Conservation (phyloP, 2,797 vertebrate species). For the Euphonia xanthogaster region DNA sequence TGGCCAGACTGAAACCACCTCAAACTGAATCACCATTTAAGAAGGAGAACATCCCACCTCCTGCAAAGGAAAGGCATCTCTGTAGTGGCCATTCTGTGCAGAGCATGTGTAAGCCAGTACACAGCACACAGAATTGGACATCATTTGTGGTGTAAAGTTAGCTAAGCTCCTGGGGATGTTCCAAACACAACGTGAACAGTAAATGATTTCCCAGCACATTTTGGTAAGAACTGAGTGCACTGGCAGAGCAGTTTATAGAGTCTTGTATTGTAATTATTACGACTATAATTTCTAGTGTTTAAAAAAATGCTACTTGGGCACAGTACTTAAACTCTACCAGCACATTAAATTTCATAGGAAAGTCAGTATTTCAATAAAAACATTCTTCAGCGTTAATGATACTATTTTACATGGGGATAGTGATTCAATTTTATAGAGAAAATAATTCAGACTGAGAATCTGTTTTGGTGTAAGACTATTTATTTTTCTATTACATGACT, state of each 20-base stretch:
- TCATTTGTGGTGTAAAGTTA: not conserved
- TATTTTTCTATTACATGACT: not conserved
- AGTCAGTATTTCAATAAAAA: not conserved
- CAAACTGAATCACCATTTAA: not conserved
- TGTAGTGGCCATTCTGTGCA: not conserved
- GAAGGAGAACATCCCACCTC: not conserved
- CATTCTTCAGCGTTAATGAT: not conserved
- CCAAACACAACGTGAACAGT: not conserved
- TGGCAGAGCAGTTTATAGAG: not conserved
- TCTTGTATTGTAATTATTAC: not conserved
- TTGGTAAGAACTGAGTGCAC: not conserved
- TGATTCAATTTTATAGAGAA: not conserved
- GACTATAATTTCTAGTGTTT: not conserved
- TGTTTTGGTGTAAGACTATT: not conserved
- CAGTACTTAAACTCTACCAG: not conserved
- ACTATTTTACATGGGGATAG: not conserved
- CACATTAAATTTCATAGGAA: not conserved
- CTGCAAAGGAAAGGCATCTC: not conserved
- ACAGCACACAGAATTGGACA: not conserved
- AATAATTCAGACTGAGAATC: not conserved
- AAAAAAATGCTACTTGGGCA: not conserved
- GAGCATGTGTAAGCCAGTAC: accelerated
- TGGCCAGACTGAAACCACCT: not conserved
- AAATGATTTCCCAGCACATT: not conserved
- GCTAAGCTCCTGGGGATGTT: not conserved